These are phyloP conservation scores for Malthinus seriepunctatus DNA, from an alignment of 2,888 invertebrate genomes.

Conservation along the genomic window DNA sequence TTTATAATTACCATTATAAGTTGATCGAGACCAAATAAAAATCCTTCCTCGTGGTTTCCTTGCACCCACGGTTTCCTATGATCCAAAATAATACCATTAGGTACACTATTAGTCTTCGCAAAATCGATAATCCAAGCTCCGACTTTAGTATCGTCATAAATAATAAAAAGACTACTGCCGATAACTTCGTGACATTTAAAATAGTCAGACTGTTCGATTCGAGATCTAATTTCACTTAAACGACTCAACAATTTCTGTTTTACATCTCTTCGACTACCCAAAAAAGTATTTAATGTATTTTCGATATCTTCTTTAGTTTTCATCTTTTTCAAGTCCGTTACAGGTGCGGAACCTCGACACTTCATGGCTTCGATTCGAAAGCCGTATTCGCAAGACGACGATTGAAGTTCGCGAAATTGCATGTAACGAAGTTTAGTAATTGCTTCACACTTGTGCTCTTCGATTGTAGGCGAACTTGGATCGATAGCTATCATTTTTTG, in stretches of 20 bases:
- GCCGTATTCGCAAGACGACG: constrained; percentile 89
- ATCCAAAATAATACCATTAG: constrained; percentile 68
- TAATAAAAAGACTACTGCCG: constrained; percentile 91
- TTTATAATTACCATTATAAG: constrained; percentile 71
- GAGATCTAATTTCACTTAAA: constrained; percentile 74
- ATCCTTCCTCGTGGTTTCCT: constrained; percentile 97
- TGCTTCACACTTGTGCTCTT: constrained; percentile 79
- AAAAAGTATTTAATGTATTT: constrained; percentile 74
- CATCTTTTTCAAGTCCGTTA: constrained; percentile 87
- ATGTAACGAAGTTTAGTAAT: constrained; percentile 96
- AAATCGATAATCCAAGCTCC: constrained; percentile 98
- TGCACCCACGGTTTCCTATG: constrained; percentile 85
- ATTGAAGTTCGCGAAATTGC: constrained; percentile 92
- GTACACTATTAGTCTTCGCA: constrained; percentile 84
- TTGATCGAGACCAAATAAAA: constrained; percentile 89
- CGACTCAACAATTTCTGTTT: constrained; percentile 72
- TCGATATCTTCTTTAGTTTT: constrained; percentile 76
- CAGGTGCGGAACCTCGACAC: constrained; percentile 77
- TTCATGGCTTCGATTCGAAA: constrained; percentile 97
- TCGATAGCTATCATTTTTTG: constrained; percentile 95
- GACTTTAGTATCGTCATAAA: constrained; percentile 85
- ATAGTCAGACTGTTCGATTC: constrained; percentile 81
- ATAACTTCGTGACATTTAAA: constrained; percentile 91
- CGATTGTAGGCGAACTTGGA: constrained; percentile 79
- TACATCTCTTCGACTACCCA: constrained; percentile 67